Conservation (phyloP, 1,140 invertebrate genomes). For the Heliconius congener region DNA sequence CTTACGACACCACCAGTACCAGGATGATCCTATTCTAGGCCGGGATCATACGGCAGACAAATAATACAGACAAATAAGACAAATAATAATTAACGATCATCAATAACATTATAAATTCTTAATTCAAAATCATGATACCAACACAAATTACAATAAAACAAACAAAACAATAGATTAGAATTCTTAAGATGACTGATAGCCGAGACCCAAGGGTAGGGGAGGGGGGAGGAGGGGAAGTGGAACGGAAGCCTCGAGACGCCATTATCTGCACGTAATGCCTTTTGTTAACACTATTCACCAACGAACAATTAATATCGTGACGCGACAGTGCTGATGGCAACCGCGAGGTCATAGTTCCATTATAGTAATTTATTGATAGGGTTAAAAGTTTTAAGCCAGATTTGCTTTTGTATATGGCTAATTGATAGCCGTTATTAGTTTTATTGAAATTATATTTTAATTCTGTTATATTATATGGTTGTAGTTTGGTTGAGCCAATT, state of each 20-base stretch:
- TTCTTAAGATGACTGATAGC: conserved; percentile 54
- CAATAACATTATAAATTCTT: neutral
- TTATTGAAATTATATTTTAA: neutral
- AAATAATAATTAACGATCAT: neutral
- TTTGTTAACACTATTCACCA: conserved; percentile 57
- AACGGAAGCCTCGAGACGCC: conserved; percentile 52
- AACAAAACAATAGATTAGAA: conserved; percentile 8
- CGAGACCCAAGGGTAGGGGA: conserved; percentile 36
- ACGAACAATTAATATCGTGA: conserved; percentile 62
- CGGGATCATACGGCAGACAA: no score
- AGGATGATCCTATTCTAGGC: no score
- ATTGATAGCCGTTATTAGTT: neutral
- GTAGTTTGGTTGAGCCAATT: neutral
- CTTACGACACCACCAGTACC: no score
- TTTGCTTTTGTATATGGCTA: conserved; percentile 2
- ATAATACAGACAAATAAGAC: no score
- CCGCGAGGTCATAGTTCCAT: conserved; percentile 30
- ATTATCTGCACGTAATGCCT: conserved; percentile 65
- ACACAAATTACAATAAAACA: conserved; percentile 3
- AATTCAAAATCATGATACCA: neutral
- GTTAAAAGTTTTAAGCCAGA: conserved; percentile 14
- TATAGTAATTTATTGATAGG: conserved; percentile 4
- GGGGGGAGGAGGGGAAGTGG: no score
- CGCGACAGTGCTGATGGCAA: conserved; percentile 50
- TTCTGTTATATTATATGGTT: neutral